Percentiles rank a stretch among this genome's conserved stretches.
Conservation (phyloP, 1,140 invertebrate genomes). For the Heliconius congener region DNA sequence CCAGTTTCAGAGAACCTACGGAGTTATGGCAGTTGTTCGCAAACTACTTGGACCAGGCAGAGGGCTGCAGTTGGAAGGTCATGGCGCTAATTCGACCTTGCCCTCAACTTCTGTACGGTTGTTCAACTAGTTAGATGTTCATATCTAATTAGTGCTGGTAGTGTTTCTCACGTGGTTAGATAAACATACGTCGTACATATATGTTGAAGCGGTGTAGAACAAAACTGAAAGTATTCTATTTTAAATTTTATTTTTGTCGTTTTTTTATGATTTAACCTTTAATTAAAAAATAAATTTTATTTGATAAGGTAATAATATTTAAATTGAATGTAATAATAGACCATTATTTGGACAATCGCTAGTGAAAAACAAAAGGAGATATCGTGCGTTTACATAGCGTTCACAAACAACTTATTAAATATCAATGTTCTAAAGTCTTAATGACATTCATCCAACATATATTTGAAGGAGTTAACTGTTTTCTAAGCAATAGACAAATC, state of each 20-base stretch:
- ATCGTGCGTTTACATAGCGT: too few relatives aligned
- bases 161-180: slow-evolving; percentile 30
- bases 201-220: neutral
- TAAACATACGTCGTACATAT: neutral
- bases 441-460: neutral
- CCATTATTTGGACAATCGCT: too few relatives aligned
- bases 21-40: slow-evolving; percentile 80
- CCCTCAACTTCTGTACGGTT: slow-evolving; percentile 63
- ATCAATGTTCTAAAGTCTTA: neutral
- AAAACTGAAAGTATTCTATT: too few relatives aligned
- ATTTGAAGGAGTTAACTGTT: neutral
- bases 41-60: slow-evolving; percentile 75
- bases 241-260: too few relatives aligned
- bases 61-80: slow-evolving; percentile 75
- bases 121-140: slow-evolving; percentile 57
- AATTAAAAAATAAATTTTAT: too few relatives aligned
- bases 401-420: neutral
- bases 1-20: slow-evolving; percentile 78
- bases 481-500: neutral
- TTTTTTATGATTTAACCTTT: too few relatives aligned
- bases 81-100: slow-evolving; percentile 79
- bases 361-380: too few relatives aligned
- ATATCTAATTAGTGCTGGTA: slow-evolving; percentile 50
- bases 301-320: too few relatives aligned
- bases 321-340: too few relatives aligned